Evolutionary conservation across 2,888 invertebrate species (phyloP), one percentile per base, ranked within the genome.

Genomic region (Myathropa florea): DNA sequence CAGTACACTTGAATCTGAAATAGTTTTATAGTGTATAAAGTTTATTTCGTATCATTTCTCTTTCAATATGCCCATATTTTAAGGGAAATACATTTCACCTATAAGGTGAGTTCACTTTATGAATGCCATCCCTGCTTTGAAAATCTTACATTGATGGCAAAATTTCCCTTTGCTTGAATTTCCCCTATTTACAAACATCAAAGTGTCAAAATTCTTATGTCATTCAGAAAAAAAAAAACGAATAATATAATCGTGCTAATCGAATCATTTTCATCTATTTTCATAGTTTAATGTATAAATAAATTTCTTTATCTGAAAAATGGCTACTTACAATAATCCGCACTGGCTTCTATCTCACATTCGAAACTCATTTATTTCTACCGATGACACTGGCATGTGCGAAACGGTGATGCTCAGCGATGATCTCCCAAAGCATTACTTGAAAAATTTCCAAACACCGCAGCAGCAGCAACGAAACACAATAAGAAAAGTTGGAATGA

Each of bases 281-380:
- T 71, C 53, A 2, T 30, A 39, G 6, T 23, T 39, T 55, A 55
- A 71, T 72, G 60, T 64, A 75, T 75, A 36, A 28, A 30, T 73
- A 59, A 63, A 61, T 67, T 10, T 53, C 1, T 10, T 18, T 7
- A 46, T 26, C 12, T 67, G 24, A 24, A 46, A n/a, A 73, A 98
- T 98, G 98, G 98, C 98, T 89, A 95, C 98, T 88, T 98, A 98
- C 93, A 98, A 98, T 92, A 97, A 98, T 93, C 96, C 96, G 92
- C 96, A 96, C 90, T 98, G 98, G 96, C 94, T 99, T 64, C 94
- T 98, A 70, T 97, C 97, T 82, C 97, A 98, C 93, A 97, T 98
- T 89, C 94, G 97, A 78, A 98, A 98, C 93, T 98, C 98, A 10
- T 99, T 98, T 93, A 97, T 98, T 91, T 97, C 97, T 26, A 97